Conservation (phyloP, 64 coral and sea anemone genomes). For the Anthopleura sola region DNA sequence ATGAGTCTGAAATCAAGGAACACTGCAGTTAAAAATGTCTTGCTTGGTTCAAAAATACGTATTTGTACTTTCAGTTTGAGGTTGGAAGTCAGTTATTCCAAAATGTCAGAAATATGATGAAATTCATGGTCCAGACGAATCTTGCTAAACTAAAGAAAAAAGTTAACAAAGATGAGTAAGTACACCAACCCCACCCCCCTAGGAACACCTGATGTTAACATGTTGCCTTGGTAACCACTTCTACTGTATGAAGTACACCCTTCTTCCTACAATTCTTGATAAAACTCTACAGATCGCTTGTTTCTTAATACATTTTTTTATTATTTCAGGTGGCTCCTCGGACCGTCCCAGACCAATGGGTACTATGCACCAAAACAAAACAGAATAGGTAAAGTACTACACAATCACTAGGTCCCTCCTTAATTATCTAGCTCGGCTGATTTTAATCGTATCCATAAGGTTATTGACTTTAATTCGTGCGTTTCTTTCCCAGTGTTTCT, state of each 20-base stretch:
- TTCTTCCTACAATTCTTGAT: too few species aligned
- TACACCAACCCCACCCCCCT: not conserved
- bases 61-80: conserved; percentile 25
- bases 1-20: too few species aligned
- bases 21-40: too few species aligned
- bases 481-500: conserved; percentile 42
- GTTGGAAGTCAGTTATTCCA: conserved; percentile 26
- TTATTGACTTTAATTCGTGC: not conserved
- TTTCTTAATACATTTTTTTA: not conserved
- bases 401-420: not conserved
- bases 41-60: not conserved
- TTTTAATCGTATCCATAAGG: not conserved
- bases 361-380: conserved; percentile 62
- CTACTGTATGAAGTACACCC: too few species aligned
- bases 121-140: conserved; percentile 24
- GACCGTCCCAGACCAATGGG: conserved; percentile 44
- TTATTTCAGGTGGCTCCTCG: conserved; percentile 42
- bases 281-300: not conserved
- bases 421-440: too few species aligned
- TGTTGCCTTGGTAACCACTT: not conserved
- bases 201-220: not conserved
- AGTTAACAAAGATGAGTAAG: conserved; percentile 56
- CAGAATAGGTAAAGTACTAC: conserved; percentile 50
- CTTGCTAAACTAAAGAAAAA: not conserved
- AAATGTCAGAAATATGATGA: conserved; percentile 30